Evolutionary conservation across 2,888 invertebrate genomes (phyloP).

Genomic region (Apodemia duryi): DNA sequence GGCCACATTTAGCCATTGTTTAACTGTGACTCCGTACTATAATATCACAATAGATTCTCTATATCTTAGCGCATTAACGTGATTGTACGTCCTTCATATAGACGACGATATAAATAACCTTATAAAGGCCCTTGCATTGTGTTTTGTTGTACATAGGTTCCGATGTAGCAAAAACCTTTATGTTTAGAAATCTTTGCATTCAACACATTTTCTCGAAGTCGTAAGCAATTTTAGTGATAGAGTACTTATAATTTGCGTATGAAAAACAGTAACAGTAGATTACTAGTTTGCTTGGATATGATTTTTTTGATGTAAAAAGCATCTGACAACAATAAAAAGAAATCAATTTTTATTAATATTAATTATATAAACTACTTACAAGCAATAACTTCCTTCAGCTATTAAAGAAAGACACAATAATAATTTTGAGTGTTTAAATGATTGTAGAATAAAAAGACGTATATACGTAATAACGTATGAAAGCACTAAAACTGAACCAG

Average conservation of each 20-base stretch:
- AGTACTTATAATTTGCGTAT: neutral
- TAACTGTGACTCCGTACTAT: slow-evolving; percentile 17
- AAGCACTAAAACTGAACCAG: too few species aligned
- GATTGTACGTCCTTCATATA: slow-evolving; percentile 70
- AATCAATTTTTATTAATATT: too few species aligned
- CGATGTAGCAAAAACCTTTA: slow-evolving; percentile 20
- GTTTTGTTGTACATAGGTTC: slow-evolving; percentile 31
- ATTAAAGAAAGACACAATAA: too few species aligned
- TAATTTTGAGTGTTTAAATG: too few species aligned
- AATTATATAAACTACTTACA: too few species aligned
- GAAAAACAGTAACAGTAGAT: neutral
- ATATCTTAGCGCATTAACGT: slow-evolving; percentile 32
- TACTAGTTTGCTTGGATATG: neutral
- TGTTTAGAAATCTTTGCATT: slow-evolving; percentile 24
- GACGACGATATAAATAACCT: slow-evolving; percentile 55
- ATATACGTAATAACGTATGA: too few species aligned
- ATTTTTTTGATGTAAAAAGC: neutral
- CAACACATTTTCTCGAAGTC: slow-evolving; percentile 8
- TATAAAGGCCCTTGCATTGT: slow-evolving; percentile 46
- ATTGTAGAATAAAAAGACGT: too few species aligned
- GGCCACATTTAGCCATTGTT: neutral
- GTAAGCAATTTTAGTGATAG: neutral
- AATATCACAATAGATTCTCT: slow-evolving; percentile 28
- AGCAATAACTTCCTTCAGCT: too few species aligned
- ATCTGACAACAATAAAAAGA: neutral